Conservation (phyloP, 1,140 invertebrate genomes). For the Hycleus cichorii region DNA sequence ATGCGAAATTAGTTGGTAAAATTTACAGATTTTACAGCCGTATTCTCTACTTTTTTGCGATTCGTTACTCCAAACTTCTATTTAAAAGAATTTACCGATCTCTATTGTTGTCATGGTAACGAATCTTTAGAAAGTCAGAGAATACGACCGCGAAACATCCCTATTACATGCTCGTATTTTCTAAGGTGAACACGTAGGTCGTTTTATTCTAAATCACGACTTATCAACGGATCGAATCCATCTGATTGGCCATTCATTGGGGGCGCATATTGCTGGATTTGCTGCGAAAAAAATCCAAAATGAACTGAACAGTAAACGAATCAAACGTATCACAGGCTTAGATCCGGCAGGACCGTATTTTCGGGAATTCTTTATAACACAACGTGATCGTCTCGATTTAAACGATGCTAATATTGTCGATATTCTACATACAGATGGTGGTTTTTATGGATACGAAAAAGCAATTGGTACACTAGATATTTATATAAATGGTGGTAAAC, state of each 20-base stretch:
- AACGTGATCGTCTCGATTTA: slow-evolving; percentile 49
- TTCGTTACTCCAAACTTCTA: too few relatives aligned
- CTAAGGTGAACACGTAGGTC: not conserved
- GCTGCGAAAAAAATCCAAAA: slow-evolving; percentile 38
- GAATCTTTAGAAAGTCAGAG: not conserved
- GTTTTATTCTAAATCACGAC: slow-evolving; percentile 34
- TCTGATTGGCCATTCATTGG: slow-evolving; percentile 53
- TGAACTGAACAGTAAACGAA: slow-evolving; percentile 22
- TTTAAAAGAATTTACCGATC: too few relatives aligned
- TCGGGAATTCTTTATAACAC: slow-evolving; percentile 51
- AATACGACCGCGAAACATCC: too few relatives aligned
- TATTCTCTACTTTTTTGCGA: slow-evolving; percentile 13
- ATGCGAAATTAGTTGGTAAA: slow-evolving; percentile 13
- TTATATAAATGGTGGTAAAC: slow-evolving; percentile 64
- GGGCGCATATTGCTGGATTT: slow-evolving; percentile 51
- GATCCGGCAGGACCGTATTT: slow-evolving; percentile 55
- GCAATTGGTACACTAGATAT: slow-evolving; percentile 65
- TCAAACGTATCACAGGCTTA: slow-evolving; percentile 54
- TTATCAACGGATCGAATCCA: slow-evolving; percentile 39
- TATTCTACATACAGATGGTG: slow-evolving; percentile 82
- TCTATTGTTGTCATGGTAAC: too few relatives aligned
- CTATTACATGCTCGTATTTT: too few relatives aligned
- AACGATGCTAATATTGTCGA: slow-evolving; percentile 81
- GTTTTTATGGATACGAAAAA: slow-evolving; percentile 43
- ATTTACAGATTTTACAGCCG: slow-evolving; percentile 39